Evolutionary conservation across 2,797 vertebrate genomes (phyloP).

Genomic region (Anabas testudineus): DNA sequence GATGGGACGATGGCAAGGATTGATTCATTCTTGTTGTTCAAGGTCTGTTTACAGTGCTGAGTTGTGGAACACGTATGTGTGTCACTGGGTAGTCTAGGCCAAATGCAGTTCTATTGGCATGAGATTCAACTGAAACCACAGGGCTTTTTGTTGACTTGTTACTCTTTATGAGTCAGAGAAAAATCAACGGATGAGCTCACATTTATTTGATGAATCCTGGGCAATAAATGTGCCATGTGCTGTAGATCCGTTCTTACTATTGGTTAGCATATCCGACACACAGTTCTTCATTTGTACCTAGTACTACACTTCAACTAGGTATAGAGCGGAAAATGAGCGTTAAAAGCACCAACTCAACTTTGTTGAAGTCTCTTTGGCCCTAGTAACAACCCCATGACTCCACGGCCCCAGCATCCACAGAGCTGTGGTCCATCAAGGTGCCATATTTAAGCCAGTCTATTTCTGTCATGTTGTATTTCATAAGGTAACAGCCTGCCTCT

Average conservation of each 20-base stretch:
- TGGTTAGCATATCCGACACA: not conserved
- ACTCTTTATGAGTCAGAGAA: slow-evolving; percentile 49
- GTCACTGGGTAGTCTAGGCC: slow-evolving; percentile 46
- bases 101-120: slow-evolving; percentile 74
- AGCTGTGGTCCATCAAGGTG: slow-evolving; percentile 45
- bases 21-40: slow-evolving; percentile 53
- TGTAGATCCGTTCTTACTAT: not conserved
- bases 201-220: slow-evolving; percentile 11
- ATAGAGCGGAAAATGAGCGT: not conserved
- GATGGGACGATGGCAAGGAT: slow-evolving; percentile 13
- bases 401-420: slow-evolving; percentile 10
- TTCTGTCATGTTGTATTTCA: slow-evolving; percentile 71
- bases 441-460: slow-evolving; percentile 71
- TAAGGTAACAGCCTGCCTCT: slow-evolving; percentile 57
- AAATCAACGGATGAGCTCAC: slow-evolving; percentile 50
- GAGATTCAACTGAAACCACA: slow-evolving; percentile 41
- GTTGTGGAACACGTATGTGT: slow-evolving; percentile 36
- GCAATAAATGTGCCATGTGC: not conserved
- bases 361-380: not conserved
- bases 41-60: slow-evolving; percentile 64
- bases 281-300: not conserved
- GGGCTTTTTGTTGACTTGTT: slow-evolving; percentile 54
- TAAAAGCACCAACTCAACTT: not conserved
- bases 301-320: not conserved
- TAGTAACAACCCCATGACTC: slow-evolving; percentile 3